Percentiles rank a stretch among this genome's conserved stretches.
phyloP scores from a whole-genome alignment of 2,888 invertebrate species.

The Phalera bucephala region DNA sequence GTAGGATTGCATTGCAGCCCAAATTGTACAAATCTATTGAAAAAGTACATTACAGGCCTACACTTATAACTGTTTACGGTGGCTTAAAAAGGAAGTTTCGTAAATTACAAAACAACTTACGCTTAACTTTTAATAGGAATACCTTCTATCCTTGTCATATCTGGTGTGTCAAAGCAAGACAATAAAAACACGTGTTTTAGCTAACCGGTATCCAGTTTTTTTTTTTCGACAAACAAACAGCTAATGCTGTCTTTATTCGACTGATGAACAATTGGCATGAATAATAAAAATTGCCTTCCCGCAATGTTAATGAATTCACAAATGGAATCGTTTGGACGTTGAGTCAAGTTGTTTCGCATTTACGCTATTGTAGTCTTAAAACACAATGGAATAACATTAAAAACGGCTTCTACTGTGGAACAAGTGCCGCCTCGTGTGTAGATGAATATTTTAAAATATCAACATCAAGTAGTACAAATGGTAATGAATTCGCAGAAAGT shows the following conservation, averaged over 20 bases:
- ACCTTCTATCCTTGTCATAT: slow-evolving; percentile 6
- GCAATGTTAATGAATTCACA: slow-evolving; percentile 8
- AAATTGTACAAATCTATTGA: no score
- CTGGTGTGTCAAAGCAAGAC: slow-evolving; percentile 9
- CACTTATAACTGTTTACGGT: no score
- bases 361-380: slow-evolving; percentile 17
- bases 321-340: slow-evolving; percentile 5
- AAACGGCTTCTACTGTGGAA: slow-evolving; percentile 4
- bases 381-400: slow-evolving; percentile 2
- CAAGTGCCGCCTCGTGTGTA: neutral
- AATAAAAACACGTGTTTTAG: slow-evolving; percentile 6
- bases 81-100: slow-evolving; percentile 15
- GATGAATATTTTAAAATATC: slow-evolving; percentile 6
- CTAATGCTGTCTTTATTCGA: no score
- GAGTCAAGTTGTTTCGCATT: neutral
- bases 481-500: slow-evolving; percentile 20
- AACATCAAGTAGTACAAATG: slow-evolving; percentile 6
- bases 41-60: no score
- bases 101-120: slow-evolving; percentile 11
- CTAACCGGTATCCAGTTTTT: slow-evolving; percentile 7
- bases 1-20: no score
- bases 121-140: no score
- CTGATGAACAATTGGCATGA: slow-evolving; percentile 27
- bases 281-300: slow-evolving; percentile 22
- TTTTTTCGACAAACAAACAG: slow-evolving; percentile 3